phyloP scores from a whole-genome alignment of 1,140 invertebrate species.

The Whitmania pigra region DNA sequence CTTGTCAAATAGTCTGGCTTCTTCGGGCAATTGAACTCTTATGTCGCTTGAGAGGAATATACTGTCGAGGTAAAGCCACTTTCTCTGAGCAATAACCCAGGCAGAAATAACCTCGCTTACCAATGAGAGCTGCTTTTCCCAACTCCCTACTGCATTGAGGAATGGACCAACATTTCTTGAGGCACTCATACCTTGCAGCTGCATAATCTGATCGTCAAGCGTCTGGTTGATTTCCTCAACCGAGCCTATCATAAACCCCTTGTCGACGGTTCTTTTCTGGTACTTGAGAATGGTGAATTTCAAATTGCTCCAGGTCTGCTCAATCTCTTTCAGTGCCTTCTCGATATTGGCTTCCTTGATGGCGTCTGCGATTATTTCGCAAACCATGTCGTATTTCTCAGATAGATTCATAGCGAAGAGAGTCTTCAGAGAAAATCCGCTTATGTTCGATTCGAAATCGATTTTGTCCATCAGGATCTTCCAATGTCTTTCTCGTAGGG shows the following conservation, averaged over 20 bases:
- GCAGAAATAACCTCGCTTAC: slow-evolving; percentile 69
- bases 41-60: slow-evolving; percentile 80
- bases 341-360: slow-evolving; percentile 77
- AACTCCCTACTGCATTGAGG: slow-evolving; percentile 60
- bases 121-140: slow-evolving; percentile 64
- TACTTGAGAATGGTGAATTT: slow-evolving; percentile 54
- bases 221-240: slow-evolving; percentile 66
- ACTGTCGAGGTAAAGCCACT: slow-evolving; percentile 79
- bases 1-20: slow-evolving; percentile 73
- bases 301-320: slow-evolving; percentile 55
- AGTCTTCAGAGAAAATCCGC: slow-evolving; percentile 71
- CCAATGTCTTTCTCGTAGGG: slow-evolving; percentile 72
- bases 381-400: slow-evolving; percentile 62
- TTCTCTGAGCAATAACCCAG: slow-evolving; percentile 68
- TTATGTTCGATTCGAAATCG: slow-evolving; percentile 69
- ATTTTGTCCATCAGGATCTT: slow-evolving; percentile 65
- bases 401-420: slow-evolving; percentile 81
- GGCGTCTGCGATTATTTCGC: slow-evolving; percentile 70
- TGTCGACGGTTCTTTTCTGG: slow-evolving; percentile 44
- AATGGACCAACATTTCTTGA: slow-evolving; percentile 82
- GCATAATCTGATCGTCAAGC: slow-evolving; percentile 75
- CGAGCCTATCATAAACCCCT: slow-evolving; percentile 61
- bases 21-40: slow-evolving; percentile 64
- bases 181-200: slow-evolving; percentile 73
- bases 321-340: slow-evolving; percentile 60